Percentiles rank a stretch among this genome's conserved stretches.
These are phyloP conservation scores for Coelopa pilipes DNA, from an alignment of 2,888 invertebrate species.

Conservation along the genomic window DNA sequence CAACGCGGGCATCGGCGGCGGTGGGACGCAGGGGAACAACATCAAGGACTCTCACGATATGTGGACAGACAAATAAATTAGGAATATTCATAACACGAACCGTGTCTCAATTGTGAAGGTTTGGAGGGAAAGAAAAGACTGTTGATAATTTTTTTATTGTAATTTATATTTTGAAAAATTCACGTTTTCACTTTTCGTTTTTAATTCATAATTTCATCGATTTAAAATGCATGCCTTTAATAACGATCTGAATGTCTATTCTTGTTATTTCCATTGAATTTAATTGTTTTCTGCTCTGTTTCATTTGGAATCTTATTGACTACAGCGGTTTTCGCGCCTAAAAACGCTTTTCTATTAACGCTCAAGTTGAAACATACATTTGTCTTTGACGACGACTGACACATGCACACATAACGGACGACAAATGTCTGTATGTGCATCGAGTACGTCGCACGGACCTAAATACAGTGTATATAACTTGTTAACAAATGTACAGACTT, in stretches of 20 bases:
- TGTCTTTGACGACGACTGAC: conserved; percentile 30
- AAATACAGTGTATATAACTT: conserved; percentile 41
- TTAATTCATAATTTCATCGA: conserved; percentile 34
- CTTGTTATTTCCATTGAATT: conserved; percentile 35
- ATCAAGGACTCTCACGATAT: conserved; percentile 44
- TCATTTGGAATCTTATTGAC: conserved; percentile 53
- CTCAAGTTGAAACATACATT: conserved; percentile 40
- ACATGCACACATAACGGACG: too few species aligned
- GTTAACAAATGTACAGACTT: conserved; percentile 61
- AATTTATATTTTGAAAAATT: conserved; percentile 33
- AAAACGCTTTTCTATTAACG: conserved; percentile 45
- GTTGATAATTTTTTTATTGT: conserved; percentile 24
- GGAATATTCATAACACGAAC: too few species aligned
- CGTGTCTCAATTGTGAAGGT: too few species aligned
- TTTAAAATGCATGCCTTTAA: conserved; percentile 39
- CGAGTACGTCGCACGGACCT: conserved; percentile 46
- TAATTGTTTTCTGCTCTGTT: conserved; percentile 36
- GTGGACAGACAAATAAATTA: conserved; percentile 45
- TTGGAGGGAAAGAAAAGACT: conserved; percentile 36
- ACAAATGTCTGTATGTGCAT: conserved; percentile 37
- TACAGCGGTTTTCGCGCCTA: conserved; percentile 48
- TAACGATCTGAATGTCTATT: conserved; percentile 21
- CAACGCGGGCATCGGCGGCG: conserved; percentile 30
- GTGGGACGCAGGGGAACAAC: not conserved
- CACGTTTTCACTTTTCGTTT: conserved; percentile 28